A percentile compares a stretch with the other conserved stretches of the same genome.
phyloP scores from a whole-genome alignment of 2,797 vertebrate genomes.

The Danio choprae region DNA sequence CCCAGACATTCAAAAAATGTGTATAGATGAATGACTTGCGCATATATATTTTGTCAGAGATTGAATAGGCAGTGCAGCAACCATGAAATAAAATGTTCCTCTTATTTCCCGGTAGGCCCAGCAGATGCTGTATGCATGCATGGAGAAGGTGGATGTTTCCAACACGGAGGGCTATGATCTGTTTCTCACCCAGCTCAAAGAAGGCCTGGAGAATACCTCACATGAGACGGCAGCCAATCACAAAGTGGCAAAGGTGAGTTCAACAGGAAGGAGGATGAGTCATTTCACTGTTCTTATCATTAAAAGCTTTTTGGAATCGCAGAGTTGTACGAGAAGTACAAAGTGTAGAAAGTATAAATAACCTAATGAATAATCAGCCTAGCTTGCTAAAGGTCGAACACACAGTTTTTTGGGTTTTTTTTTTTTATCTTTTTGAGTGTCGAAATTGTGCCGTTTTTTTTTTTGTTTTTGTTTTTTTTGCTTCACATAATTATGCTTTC shows the following conservation, averaged over 20 bases:
- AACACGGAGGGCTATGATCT: slow-evolving; percentile 95
- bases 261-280: neutral
- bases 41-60: neutral
- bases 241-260: slow-evolving; percentile 99
- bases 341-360: neutral
- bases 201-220: slow-evolving; percentile 99
- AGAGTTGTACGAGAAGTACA: neutral
- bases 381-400: neutral
- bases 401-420: too few species aligned
- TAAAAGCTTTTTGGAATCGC: neutral
- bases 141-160: slow-evolving; percentile 97
- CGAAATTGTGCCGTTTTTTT: too few species aligned
- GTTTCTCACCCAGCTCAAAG: slow-evolving; percentile 96
- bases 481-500: too few species aligned
- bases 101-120: slow-evolving; percentile 83
- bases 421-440: neutral
- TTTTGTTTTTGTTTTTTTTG: too few species aligned
- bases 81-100: neutral
- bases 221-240: slow-evolving; percentile 99
- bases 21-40: neutral
- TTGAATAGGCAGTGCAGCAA: neutral
- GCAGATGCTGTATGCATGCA: slow-evolving; percentile 93
- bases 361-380: neutral
- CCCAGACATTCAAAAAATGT: neutral
- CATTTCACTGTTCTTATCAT: neutral